Percentiles rank a stretch among this genome's conserved stretches.
Conservation (phyloP, 2,888 invertebrate species). For the Xylophagus ater region DNA sequence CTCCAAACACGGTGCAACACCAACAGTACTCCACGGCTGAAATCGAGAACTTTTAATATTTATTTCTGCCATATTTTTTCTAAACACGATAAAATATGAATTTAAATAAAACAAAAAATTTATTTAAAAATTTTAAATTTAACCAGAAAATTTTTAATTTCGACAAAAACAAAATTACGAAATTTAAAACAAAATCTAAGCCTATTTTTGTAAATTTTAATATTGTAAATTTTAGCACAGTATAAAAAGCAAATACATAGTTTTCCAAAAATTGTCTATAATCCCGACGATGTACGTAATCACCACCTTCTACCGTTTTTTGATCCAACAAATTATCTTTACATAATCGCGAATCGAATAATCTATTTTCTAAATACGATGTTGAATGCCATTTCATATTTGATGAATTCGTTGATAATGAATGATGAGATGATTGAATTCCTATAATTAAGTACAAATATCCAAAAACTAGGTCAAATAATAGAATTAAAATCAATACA, state of each 20-base stretch:
- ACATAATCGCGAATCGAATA: slow-evolving; percentile 36
- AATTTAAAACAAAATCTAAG: background rate
- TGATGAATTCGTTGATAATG: too few relatives aligned
- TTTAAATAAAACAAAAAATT: slow-evolving; percentile 5
- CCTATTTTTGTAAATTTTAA: too few relatives aligned
- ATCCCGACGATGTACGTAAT: slow-evolving; percentile 32
- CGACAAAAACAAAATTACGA: too few relatives aligned
- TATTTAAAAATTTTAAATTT: slow-evolving; percentile 4
- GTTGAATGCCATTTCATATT: slow-evolving; percentile 27
- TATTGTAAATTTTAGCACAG: background rate
- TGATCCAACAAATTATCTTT: slow-evolving; percentile 36
- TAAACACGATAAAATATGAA: too few relatives aligned
- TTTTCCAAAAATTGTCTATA: slow-evolving; percentile 38
- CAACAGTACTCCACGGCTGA: slow-evolving; percentile 62
- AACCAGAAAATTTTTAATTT: slow-evolving; percentile 2
- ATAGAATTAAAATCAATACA: background rate
- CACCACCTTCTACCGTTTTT: slow-evolving; percentile 30
- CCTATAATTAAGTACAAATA: background rate
- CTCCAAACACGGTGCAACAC: slow-evolving; percentile 52
- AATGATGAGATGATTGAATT: background rate
- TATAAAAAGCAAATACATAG: slow-evolving; percentile 28
- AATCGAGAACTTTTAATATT: slow-evolving; percentile 59
- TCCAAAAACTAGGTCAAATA: background rate
- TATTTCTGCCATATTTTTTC: too few relatives aligned
- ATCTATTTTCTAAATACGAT: slow-evolving; percentile 35